Evolutionary conservation across 1,140 invertebrate genomes (phyloP).

Genomic region (Eupristina koningsbergeri): DNA sequence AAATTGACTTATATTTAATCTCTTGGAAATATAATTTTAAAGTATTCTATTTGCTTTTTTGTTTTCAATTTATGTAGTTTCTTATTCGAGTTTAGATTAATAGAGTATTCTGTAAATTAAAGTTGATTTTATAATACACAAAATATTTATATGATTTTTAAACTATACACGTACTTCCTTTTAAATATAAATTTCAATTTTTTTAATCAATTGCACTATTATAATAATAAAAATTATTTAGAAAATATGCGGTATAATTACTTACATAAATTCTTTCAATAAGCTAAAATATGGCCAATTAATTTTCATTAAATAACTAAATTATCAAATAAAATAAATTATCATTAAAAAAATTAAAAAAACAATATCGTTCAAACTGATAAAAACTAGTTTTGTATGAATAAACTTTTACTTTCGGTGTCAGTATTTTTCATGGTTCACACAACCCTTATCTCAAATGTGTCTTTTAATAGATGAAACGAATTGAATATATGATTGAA

Average conservation of each 20-base stretch:
- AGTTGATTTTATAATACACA: neutral
- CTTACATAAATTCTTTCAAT: neutral
- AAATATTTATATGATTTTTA: no score
- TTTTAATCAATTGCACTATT: neutral
- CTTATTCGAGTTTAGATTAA: no score
- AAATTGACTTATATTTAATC: neutral
- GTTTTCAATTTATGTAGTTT: no score
- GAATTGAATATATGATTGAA: no score
- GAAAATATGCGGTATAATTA: neutral
- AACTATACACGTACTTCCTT: neutral
- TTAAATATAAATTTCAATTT: neutral
- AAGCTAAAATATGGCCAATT: neutral
- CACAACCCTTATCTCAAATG: neutral
- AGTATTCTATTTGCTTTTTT: neutral
- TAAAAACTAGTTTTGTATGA: neutral
- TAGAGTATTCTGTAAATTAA: no score
- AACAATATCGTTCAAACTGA: neutral
- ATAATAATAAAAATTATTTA: neutral
- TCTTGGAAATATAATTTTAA: neutral
- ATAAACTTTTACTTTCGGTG: constrained; percentile 19
- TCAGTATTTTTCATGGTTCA: neutral
- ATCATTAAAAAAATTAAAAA: constrained; percentile 1
- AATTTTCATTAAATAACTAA: neutral
- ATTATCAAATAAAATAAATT: constrained; percentile 2
- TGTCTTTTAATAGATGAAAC: constrained; percentile 36